Percentiles rank a stretch among this genome's conserved stretches.
phyloP scores from a whole-genome alignment of 2,113 vertebrate genomes.

The Barnardius zonarius region DNA sequence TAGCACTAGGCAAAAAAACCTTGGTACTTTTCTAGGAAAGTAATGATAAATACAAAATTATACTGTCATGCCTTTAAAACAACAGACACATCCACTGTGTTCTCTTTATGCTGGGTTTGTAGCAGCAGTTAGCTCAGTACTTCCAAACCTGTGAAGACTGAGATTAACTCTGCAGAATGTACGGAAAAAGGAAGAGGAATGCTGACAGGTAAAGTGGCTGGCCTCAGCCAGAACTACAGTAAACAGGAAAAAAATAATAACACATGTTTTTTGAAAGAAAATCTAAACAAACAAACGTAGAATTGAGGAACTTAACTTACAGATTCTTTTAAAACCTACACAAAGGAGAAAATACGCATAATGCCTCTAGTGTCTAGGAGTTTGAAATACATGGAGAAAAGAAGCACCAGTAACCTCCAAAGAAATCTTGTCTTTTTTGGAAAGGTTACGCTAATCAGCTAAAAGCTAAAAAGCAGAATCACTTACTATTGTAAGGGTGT shows the following conservation, averaged over 20 bases:
- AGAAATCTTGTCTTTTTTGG: neutral
- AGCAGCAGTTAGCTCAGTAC: neutral
- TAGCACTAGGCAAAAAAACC: neutral
- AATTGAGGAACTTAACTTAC: neutral
- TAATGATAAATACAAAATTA: neutral
- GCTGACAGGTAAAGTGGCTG: neutral
- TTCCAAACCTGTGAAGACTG: neutral
- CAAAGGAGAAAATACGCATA: neutral
- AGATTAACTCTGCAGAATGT: neutral
- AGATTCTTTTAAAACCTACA: neutral
- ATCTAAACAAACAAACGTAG: neutral
- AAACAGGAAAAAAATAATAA: neutral
- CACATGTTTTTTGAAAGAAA: neutral
- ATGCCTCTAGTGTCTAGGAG: neutral
- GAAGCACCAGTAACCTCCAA: neutral
- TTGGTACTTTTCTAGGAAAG: neutral
- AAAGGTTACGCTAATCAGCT: neutral
- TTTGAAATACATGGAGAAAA: neutral
- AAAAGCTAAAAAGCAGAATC: neutral
- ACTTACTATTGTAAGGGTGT: neutral
- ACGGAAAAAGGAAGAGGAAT: neutral
- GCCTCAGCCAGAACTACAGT: neutral
- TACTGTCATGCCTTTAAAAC: neutral
- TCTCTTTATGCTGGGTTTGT: neutral
- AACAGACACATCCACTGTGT: neutral